Percentiles rank a stretch among this genome's conserved stretches.
phyloP scores from a whole-genome alignment of 2,797 vertebrate genomes.

The Phoeniculus purpureus region DNA sequence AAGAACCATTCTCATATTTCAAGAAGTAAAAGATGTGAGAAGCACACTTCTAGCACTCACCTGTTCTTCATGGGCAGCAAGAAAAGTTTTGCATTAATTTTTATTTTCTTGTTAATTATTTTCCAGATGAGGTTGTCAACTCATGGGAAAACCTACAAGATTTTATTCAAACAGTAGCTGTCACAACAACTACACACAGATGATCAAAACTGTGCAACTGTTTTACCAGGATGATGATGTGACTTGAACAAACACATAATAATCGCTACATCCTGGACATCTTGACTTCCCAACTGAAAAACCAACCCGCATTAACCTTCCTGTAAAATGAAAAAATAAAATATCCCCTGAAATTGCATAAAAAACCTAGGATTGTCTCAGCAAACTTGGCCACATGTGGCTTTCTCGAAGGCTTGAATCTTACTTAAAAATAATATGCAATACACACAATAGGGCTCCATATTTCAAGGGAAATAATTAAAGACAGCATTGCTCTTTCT shows the following conservation, averaged over 20 bases:
- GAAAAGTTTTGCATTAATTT: not conserved
- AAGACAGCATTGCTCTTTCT: not conserved
- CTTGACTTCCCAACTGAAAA: not conserved
- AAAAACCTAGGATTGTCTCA: not conserved
- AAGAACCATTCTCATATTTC: not conserved
- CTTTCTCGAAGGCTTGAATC: not conserved
- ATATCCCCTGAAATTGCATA: not conserved
- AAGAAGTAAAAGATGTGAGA: not conserved
- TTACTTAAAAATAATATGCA: constrained; percentile 35
- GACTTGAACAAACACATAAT: not conserved
- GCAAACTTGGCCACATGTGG: not conserved
- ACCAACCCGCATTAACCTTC: not conserved
- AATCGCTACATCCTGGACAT: not conserved
- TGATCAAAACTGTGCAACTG: not conserved
- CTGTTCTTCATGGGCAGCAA: not conserved
- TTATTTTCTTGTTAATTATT: not conserved
- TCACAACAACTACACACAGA: not conserved
- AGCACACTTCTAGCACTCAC: not conserved
- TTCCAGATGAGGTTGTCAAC: not conserved
- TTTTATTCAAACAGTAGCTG: not conserved
- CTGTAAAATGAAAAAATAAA: not conserved
- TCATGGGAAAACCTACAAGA: not conserved
- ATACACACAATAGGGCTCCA: not conserved
- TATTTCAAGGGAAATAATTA: constrained; percentile 63
- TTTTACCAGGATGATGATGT: not conserved